Base-by-base conservation (phyloP, 1,140 invertebrate genomes). In the Pseudomyrmex flavicornis region DNA sequence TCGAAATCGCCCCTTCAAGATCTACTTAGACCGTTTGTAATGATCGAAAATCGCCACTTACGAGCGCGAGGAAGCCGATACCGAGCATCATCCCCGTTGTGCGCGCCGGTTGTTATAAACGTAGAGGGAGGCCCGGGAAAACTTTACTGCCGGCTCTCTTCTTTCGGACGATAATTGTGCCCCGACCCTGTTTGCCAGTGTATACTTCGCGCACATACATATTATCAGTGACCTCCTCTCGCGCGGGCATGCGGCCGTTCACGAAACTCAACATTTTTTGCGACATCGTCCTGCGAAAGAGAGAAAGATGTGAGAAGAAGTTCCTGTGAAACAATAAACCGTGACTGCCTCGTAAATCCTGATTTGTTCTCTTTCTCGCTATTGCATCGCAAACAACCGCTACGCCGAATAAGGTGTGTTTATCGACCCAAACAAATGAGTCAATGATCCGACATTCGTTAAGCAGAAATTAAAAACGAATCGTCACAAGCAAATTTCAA, bases 31-130 rank as follows among this genome's bases (percentile, higher is more conserved):
- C n/a, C 85, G 46, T 48, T 48, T 61, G 20, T 84, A 87, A 87
- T 79, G 86, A 87, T 84, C 85, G 86, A 87, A 87, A 87, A 87
- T 87, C 85, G 85, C 72, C 61, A 84, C 86, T 87, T 87, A 82
- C 54, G 22, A 65, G 48, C 70, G 59, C 70, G 70, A 80, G 50
- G 15, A 75, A 59, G 54, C n/a, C 46, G 26, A 65, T 76, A 35
- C 22, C 50, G 10, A 0, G 56, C 48, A 68, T 82, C 50, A 48
- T 72, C 65, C 73, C 72, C 68, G 46, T 85, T 54, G 15, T 68
- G 17, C 85, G 10, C 4, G 22, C 20, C 8, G 72, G 80, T 56
- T 35, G 35, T 35, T 73, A 77, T 87, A 87, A 87, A 87, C 70
- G 74, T 79, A 22, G n/a, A 46, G 52, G 15, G 62, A 52, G 46